Evolutionary conservation across 2,797 vertebrate genomes (phyloP).

Genomic region (Alectoris magna): DNA sequence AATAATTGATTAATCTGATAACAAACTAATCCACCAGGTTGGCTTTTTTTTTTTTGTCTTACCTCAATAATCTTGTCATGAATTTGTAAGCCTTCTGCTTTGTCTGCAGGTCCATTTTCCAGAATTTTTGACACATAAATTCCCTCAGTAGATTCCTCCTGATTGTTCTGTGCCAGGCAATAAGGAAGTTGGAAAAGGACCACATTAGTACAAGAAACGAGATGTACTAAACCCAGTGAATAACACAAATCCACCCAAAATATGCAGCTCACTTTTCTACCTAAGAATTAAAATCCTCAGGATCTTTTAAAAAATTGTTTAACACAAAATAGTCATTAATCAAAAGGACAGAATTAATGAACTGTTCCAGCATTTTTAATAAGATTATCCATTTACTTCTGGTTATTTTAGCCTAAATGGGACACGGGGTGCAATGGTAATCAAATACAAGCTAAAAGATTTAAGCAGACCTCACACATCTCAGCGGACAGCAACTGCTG

Average conservation of each 20-base stretch:
- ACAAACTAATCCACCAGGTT: background rate
- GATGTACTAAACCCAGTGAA: background rate
- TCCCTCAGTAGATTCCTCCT: constrained; percentile 73
- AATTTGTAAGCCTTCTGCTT: constrained; percentile 75
- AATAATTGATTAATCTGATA: constrained; percentile 22
- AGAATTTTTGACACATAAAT: constrained; percentile 81
- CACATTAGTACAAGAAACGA: constrained; percentile 5
- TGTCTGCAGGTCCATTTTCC: constrained; percentile 77
- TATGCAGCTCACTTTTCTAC: background rate
- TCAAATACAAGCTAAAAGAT: background rate
- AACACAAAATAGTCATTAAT: constrained; percentile 61
- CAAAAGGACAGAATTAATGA: constrained; percentile 63
- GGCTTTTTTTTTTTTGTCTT: constrained; percentile 17
- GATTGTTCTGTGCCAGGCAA: constrained; percentile 55
- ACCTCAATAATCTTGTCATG: constrained; percentile 80
- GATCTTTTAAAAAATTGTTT: constrained; percentile 32
- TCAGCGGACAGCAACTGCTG: background rate
- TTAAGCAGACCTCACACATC: background rate
- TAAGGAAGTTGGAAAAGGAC: background rate
- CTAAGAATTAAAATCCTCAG: constrained; percentile 20
- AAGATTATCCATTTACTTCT: constrained; percentile 63
- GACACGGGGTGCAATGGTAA: background rate
- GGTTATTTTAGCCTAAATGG: constrained; percentile 31
- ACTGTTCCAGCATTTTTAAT: constrained; percentile 45
- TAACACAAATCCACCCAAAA: constrained; percentile 31